phyloP scores from a whole-genome alignment of 2,797 vertebrate genomes.

The Nyctalus aviator region DNA sequence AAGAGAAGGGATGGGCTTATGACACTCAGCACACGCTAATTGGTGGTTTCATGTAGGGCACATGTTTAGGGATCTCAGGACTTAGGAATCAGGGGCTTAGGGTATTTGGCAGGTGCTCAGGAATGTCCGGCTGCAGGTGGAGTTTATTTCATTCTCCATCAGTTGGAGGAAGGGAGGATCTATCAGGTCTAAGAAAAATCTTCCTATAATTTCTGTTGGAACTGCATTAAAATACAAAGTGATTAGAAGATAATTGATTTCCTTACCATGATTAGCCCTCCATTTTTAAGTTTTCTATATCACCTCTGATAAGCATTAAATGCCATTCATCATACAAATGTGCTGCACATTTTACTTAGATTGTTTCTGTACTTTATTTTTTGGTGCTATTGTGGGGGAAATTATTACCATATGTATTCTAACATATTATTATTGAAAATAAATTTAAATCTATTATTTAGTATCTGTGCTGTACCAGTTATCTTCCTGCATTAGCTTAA shows the following conservation, averaged over 20 bases:
- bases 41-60: no score
- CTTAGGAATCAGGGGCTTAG: no score
- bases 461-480: neutral
- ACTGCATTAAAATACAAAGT: conserved; percentile 50
- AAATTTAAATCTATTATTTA: neutral
- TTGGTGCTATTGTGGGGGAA: neutral
- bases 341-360: neutral
- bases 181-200: conserved; percentile 9
- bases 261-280: neutral
- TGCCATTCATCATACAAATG: conserved; percentile 1
- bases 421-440: neutral
- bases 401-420: neutral
- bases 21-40: no score
- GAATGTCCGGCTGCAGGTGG: no score
- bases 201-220: neutral
- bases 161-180: no score
- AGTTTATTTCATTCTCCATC: no score
- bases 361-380: conserved; percentile 26
- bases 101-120: no score
- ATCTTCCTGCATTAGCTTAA: neutral
- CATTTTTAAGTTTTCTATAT: conserved; percentile 40
- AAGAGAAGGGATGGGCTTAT: no score
- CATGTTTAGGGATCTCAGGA: no score
- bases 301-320: neutral
- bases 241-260: neutral